phyloP scores from a whole-genome alignment of 2,113 vertebrate species.

The Phasianus colchicus region DNA sequence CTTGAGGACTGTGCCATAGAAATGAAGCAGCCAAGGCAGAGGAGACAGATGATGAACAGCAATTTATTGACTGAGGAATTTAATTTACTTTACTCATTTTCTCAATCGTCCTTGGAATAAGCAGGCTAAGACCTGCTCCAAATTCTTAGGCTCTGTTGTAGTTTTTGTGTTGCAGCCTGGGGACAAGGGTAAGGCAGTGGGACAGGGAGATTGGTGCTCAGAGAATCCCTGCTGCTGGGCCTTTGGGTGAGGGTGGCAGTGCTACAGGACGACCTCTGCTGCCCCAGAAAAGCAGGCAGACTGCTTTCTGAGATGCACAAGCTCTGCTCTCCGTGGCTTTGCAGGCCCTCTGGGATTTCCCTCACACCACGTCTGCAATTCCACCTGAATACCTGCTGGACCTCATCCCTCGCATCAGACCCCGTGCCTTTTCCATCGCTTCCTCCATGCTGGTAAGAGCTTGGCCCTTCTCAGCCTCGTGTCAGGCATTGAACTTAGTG shows the following conservation, averaged over 20 bases:
- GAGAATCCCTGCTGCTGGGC: accelerated
- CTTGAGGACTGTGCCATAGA: accelerated
- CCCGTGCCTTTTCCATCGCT: slow-evolving; percentile 93
- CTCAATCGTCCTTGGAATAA: not conserved
- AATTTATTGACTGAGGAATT: not conserved
- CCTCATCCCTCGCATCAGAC: slow-evolving; percentile 90
- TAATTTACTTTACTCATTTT: not conserved
- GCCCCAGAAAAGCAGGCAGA: not conserved
- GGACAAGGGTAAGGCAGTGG: not conserved
- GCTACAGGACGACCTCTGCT: not conserved
- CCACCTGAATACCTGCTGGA: slow-evolving; percentile 87
- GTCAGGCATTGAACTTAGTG: not conserved
- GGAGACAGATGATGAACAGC: not conserved
- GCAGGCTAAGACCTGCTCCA: not conserved
- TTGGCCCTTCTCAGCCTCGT: accelerated
- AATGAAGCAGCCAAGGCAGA: not conserved
- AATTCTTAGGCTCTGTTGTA: not conserved
- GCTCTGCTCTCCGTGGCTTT: not conserved
- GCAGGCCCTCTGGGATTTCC: slow-evolving; percentile 91
- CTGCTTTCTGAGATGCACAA: not conserved
- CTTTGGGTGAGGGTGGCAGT: accelerated
- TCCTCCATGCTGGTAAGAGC: slow-evolving; percentile 87
- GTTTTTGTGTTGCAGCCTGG: not conserved
- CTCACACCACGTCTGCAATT: slow-evolving; percentile 83
- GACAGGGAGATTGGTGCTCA: not conserved